Conservation (phyloP, 2,888 invertebrate species). For the Apomyelois bistriatella region DNA sequence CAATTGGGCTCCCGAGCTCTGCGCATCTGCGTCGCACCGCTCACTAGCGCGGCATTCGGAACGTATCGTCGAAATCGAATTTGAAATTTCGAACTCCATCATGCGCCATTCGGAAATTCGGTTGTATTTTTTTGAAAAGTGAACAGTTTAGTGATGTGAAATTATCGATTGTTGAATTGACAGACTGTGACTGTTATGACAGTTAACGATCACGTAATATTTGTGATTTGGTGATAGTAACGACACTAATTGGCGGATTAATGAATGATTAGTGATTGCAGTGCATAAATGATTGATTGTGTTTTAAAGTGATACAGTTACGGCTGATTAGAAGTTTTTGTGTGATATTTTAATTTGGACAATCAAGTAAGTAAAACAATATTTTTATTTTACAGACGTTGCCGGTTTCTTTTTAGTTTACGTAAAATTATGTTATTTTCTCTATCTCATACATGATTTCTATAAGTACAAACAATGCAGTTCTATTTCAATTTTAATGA, state of each 20-base stretch:
- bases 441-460: too few relatives aligned
- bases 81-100: constrained; percentile 14
- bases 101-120: neutral
- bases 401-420: neutral
- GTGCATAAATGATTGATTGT: constrained; percentile 20
- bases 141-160: constrained; percentile 6
- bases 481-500: too few relatives aligned
- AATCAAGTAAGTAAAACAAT: constrained; percentile 14
- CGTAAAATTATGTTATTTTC: too few relatives aligned
- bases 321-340: neutral
- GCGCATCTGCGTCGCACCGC: constrained; percentile 27
- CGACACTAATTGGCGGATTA: constrained; percentile 20
- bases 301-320: constrained; percentile 11
- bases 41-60: constrained; percentile 13
- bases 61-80: constrained; percentile 16
- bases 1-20: constrained; percentile 51
- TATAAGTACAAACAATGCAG: too few relatives aligned
- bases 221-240: constrained; percentile 21
- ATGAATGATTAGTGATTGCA: constrained; percentile 23
- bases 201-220: constrained; percentile 13
- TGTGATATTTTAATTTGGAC: constrained; percentile 6
- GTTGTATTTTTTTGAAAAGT: constrained; percentile 1
- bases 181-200: neutral
- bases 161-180: neutral
- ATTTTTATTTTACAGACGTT: neutral